phyloP scores from a whole-genome alignment of 30 jellyfish, hydroid and myxozoan species.

The Pseudorhiza aurosa region DNA sequence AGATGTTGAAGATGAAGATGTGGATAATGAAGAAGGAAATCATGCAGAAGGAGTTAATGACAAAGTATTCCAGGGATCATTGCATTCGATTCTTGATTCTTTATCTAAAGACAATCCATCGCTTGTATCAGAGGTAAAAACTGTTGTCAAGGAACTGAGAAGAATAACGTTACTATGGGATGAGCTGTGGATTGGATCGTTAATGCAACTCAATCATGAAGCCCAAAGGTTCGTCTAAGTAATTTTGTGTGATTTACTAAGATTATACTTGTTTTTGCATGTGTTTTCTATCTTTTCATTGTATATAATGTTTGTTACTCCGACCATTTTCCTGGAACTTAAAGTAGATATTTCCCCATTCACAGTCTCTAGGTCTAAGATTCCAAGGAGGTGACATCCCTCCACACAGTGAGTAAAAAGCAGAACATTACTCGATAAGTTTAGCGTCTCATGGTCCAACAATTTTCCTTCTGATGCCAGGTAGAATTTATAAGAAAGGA shows the following conservation, averaged over 20 bases:
- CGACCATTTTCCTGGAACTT: too few relatives aligned
- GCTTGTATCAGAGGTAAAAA: conserved; percentile 88
- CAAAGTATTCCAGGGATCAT: conserved; percentile 84
- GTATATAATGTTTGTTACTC: too few relatives aligned
- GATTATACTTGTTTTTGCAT: too few relatives aligned
- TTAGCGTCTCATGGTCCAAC: too few relatives aligned
- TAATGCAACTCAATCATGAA: conserved; percentile 95
- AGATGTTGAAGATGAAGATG: conserved; percentile 61
- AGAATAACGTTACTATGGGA: conserved; percentile 98
- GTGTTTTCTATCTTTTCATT: too few relatives aligned
- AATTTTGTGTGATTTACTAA: not conserved
- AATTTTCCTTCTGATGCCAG: too few relatives aligned
- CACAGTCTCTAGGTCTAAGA: too few relatives aligned
- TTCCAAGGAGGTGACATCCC: too few relatives aligned
- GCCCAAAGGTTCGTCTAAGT: conserved; percentile 91
- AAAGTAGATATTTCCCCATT: too few relatives aligned
- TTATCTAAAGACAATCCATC: conserved; percentile 61
- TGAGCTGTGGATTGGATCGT: conserved; percentile 98
- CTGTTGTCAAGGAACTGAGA: conserved; percentile 91
- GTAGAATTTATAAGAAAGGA: too few relatives aligned
- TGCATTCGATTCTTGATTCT: conserved; percentile 91
- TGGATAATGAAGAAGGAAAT: conserved; percentile 79
- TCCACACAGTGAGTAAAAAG: too few relatives aligned
- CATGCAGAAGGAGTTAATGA: conserved; percentile 69
- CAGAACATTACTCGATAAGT: too few relatives aligned